These are phyloP conservation scores for Chironomus striatipennis DNA, from an alignment of 1,140 invertebrate species.

Conservation along the genomic window DNA sequence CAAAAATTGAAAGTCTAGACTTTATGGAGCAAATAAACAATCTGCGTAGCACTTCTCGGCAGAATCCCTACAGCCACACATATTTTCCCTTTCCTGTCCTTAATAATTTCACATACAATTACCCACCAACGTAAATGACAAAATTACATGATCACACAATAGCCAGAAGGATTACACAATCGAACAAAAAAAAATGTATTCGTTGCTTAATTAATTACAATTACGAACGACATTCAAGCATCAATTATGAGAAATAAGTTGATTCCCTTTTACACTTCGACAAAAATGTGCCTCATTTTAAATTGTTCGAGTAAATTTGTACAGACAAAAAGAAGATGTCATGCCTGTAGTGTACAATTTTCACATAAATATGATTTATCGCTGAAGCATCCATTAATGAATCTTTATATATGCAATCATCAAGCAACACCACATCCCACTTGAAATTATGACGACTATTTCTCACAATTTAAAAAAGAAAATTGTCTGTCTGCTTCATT, in stretches of 20 bases:
- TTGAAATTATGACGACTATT: background rate
- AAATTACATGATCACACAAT: no score
- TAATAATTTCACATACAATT: no score
- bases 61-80: no score
- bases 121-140: no score
- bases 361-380: conserved; percentile 14
- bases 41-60: no score
- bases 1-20: no score
- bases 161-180: no score
- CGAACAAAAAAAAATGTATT: background rate
- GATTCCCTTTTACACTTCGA: background rate
- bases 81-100: no score
- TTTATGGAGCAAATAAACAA: no score
- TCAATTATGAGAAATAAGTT: background rate
- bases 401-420: background rate
- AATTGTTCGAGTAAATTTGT: no score
- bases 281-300: background rate
- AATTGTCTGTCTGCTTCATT: no score
- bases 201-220: background rate
- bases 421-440: background rate
- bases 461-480: background rate
- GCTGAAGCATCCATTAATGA: background rate
- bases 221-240: background rate
- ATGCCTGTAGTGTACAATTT: background rate
- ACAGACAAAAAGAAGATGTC: background rate